Base-by-base conservation (phyloP, 2,113 vertebrate species). In the Oncorhynchus kisutch region DNA sequence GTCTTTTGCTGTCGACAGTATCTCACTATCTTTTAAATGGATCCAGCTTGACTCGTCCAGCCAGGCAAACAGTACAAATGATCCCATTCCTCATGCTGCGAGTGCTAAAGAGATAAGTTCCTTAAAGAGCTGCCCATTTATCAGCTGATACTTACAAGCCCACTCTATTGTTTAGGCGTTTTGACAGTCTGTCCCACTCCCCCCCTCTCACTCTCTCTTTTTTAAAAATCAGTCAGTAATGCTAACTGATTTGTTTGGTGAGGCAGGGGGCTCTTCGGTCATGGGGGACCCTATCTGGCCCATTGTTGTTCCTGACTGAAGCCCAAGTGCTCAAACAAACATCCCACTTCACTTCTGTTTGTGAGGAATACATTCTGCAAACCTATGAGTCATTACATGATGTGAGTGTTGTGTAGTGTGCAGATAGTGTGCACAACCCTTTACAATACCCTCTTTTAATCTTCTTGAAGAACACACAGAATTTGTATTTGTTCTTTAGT, bases 21-120 rank as follows among this genome's bases (percentile, higher is more conserved):
- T 99, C 97, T 84, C 95, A 85, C 96, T 96, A 98, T 99, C 97
- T 98, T 96, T 96, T 98, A 98, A 98, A 98, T 98, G 96, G 96
- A 99, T 98, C 95, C 95, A 94, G 96, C 95, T 95, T 94, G 96
- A 96, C 95, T 96, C 94, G 96, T 96, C 96, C 95, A 94, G 96
- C 96, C 96, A 96, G 96, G 96, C 96, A 96, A 93, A 93, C 94
- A 93, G 95, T 97, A 97, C 96, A 99, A 99, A 99, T 97, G 96
- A 97, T 95, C 95, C 97, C 96, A 99, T 99, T 95, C 94, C 95
- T 99, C 97, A 99, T 96, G 93, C 94, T 87, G 94, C 94, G 92
- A 96, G 96, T 96, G 96, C 95, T 96, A 94, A 94, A 96, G 96
- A 97, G 97, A 99, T 99, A 99, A 99, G 97, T 97, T 96, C 96